phyloP scores from a whole-genome alignment of 2,113 vertebrate genomes.

The Phrynosoma blainvillii region DNA sequence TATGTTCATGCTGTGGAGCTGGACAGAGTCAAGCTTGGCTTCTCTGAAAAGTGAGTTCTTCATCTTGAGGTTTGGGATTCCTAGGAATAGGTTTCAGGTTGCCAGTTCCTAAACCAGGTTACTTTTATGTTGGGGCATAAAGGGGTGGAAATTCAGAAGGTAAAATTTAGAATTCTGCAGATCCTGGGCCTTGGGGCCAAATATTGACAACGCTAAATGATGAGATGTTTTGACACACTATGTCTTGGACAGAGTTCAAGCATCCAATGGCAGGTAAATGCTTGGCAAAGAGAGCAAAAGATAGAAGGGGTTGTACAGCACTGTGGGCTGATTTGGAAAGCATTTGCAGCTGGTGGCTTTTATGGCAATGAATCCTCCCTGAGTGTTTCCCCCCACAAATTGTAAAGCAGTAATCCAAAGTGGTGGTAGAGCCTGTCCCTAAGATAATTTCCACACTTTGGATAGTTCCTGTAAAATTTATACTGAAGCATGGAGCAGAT shows the following conservation, averaged over 20 bases:
- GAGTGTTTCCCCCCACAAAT: no score
- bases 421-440: no score
- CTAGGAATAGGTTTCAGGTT: not conserved
- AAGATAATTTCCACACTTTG: no score
- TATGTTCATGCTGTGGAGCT: slow-evolving; percentile 87
- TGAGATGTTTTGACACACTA: not conserved
- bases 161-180: not conserved
- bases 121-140: not conserved
- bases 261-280: not conserved
- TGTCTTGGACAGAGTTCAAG: not conserved
- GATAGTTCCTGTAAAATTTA: no score
- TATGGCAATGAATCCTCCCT: no score
- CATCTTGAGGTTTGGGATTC: no score
- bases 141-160: not conserved
- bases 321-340: not conserved
- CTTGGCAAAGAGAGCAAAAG: not conserved
- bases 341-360: no score
- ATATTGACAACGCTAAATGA: not conserved
- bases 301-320: not conserved
- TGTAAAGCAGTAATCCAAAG: no score
- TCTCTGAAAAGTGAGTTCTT: slow-evolving; percentile 80
- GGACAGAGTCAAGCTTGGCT: slow-evolving; percentile 87
- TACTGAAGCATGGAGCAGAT: no score
- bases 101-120: not conserved
- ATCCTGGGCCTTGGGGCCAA: not conserved